Conservation (phyloP, 37 sponge, comb jelly and placozoan species). For the Eunapius fragilis region DNA sequence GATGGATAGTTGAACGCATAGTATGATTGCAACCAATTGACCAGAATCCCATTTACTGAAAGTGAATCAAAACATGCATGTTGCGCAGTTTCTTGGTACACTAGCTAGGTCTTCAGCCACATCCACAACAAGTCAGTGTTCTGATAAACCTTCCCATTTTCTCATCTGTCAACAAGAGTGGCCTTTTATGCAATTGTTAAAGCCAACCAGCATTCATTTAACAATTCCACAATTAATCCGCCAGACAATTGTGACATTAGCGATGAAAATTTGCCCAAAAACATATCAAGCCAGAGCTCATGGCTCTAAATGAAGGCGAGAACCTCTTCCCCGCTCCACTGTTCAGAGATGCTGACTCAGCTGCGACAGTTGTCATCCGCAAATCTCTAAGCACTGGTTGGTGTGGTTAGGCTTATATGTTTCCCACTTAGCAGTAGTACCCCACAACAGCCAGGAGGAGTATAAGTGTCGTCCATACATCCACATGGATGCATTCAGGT, state of each 20-base stretch:
- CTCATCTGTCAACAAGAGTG: not conserved
- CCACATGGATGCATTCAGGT: too few relatives aligned
- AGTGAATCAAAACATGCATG: constrained; percentile 11
- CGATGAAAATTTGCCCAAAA: constrained; percentile 5
- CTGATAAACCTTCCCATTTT: constrained; percentile 3
- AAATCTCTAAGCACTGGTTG: constrained; percentile 22
- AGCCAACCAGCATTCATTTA: not conserved
- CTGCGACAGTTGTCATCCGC: constrained; percentile 1
- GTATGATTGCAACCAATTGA: not conserved
- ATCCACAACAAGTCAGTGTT: not conserved
- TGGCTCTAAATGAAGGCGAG: constrained; percentile 17
- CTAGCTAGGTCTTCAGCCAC: too few relatives aligned
- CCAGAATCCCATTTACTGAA: not conserved
- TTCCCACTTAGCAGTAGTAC: not conserved
- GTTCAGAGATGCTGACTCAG: not conserved
- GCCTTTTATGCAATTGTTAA: not conserved
- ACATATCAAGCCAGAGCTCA: not conserved
- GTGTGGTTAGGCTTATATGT: constrained; percentile 27
- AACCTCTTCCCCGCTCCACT: constrained; percentile 43
- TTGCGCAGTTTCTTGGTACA: not conserved
- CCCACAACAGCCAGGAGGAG: too few relatives aligned
- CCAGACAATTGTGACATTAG: not conserved
- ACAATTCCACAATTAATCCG: not conserved
- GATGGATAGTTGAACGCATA: constrained; percentile 17
- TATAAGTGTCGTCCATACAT: too few relatives aligned